phyloP scores from a whole-genome alignment of 2,888 invertebrate genomes.

The Oscheius sp. region DNA sequence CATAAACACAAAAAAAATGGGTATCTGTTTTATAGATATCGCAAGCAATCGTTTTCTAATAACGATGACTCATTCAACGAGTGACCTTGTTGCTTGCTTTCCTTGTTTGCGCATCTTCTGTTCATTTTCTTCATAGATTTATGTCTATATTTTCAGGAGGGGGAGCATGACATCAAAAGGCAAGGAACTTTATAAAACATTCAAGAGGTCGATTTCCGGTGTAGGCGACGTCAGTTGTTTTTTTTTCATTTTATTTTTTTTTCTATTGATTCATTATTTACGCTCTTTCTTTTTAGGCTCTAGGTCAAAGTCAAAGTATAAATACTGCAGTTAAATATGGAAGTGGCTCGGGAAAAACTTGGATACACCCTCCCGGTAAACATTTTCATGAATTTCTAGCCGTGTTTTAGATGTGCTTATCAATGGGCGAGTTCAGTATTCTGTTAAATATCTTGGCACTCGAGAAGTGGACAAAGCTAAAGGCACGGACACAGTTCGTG shows the following conservation, averaged over 20 bases:
- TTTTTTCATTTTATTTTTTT: no score
- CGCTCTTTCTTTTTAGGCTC: constrained; percentile 7
- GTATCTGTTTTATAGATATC: no score
- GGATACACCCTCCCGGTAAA: constrained; percentile 67
- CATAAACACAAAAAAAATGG: no score
- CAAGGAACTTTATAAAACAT: constrained; percentile 67
- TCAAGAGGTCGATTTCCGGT: constrained; percentile 66
- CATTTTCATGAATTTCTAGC: no score
- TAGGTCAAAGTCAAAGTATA: constrained; percentile 37
- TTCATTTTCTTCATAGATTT: no score
- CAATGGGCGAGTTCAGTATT: constrained; percentile 94
- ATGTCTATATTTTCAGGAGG: constrained; percentile 20
- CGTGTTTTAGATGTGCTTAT: constrained; percentile 85
- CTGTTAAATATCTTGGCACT: constrained; percentile 96
- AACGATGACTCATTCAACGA: constrained; percentile 30
- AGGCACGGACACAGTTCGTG: constrained; percentile 96
- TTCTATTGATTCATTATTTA: neutral
- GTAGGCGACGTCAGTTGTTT: constrained; percentile 28
- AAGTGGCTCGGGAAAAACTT: constrained; percentile 57
- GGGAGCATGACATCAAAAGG: constrained; percentile 46
- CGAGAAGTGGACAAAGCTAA: constrained; percentile 95
- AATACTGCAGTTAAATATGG: constrained; percentile 47
- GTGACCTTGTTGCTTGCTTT: constrained; percentile 17
- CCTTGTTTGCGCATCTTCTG: neutral
- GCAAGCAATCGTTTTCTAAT: neutral